These are phyloP conservation scores for Macrotus californicus DNA, from an alignment of 2,113 vertebrate species.

Conservation along the genomic window DNA sequence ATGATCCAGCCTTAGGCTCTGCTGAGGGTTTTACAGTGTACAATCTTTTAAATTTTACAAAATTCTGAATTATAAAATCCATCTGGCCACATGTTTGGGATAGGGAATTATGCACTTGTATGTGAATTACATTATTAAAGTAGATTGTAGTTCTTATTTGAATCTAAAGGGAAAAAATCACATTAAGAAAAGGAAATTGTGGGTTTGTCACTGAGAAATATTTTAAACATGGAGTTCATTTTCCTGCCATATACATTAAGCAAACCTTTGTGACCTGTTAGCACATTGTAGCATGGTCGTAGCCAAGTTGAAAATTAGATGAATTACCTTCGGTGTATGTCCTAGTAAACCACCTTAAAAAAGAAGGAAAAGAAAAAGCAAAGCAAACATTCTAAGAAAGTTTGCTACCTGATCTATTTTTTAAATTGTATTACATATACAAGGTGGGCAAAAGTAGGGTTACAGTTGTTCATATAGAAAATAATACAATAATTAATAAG, in stretches of 20 bases:
- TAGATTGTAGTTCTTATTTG: background rate
- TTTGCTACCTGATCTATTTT: background rate
- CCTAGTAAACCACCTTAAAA: background rate
- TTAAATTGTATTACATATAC: background rate
- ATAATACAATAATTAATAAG: background rate
- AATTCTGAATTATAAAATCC: conserved; percentile 21
- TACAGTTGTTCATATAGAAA: background rate
- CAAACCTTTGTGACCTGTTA: background rate
- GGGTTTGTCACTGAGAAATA: background rate
- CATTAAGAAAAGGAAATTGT: background rate
- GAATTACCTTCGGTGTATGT: background rate
- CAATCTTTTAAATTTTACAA: background rate
- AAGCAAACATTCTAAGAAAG: background rate
- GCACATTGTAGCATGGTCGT: background rate
- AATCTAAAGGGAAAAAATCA: background rate
- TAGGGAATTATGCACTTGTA: background rate
- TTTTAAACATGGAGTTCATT: background rate
- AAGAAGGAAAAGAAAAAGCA: background rate
- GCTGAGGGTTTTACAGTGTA: background rate
- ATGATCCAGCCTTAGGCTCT: background rate
- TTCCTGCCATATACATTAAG: background rate
- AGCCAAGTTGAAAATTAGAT: background rate
- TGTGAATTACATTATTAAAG: background rate
- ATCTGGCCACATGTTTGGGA: background rate
- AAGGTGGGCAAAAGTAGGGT: background rate